These are phyloP conservation scores for Actinemys pallida DNA, from an alignment of 2,113 vertebrate genomes.

Conservation along the genomic window DNA sequence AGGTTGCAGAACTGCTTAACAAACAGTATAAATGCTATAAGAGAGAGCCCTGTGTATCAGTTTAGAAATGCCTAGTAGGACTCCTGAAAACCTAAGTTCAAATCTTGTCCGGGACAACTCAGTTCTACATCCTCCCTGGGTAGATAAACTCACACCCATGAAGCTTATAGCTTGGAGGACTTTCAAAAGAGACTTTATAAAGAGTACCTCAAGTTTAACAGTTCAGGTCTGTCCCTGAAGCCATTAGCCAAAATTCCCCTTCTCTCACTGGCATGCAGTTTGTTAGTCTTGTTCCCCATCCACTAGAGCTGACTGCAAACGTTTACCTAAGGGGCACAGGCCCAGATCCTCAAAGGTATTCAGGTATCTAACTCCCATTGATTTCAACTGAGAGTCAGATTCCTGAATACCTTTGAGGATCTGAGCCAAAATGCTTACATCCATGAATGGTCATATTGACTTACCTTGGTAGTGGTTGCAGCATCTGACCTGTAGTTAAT, in stretches of 20 bases:
- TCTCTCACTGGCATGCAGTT: fast-evolving
- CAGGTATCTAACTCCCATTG: background rate
- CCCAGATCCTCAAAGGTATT: background rate
- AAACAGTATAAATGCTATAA: background rate
- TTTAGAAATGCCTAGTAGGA: background rate
- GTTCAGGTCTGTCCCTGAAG: background rate
- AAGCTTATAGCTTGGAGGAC: background rate
- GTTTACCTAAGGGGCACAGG: background rate
- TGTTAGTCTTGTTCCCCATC: background rate
- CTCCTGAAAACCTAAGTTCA: background rate
- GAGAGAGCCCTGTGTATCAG: background rate
- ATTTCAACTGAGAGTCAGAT: background rate
- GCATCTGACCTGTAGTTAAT: conserved; percentile 63
- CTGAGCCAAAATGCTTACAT: background rate
- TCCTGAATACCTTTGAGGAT: background rate
- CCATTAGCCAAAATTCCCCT: background rate
- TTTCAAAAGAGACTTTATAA: background rate
- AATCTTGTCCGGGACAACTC: background rate
- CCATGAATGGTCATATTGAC: background rate
- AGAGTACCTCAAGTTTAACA: background rate
- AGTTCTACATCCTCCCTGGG: background rate
- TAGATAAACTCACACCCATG: background rate
- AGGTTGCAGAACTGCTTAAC: background rate
- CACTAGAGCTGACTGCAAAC: background rate
- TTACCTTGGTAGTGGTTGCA: background rate